A percentile compares a stretch with the other conserved stretches of the same genome.
Conservation (phyloP, 2,888 invertebrate genomes). For the Empis livida region DNA sequence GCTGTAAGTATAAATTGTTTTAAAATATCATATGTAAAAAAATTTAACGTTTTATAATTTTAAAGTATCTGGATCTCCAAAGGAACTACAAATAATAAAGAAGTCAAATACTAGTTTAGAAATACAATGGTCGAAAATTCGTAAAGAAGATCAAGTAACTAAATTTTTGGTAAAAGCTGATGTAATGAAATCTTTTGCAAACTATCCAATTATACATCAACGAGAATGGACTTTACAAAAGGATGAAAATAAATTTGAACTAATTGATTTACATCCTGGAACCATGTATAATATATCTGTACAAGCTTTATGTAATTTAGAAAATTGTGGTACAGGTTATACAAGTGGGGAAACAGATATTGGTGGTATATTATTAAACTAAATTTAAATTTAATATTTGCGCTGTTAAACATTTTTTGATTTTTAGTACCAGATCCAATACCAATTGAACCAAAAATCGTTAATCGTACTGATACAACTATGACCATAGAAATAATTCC, state of each 20-base stretch:
- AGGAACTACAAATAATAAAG: slow-evolving; percentile 43
- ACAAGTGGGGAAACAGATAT: slow-evolving; percentile 54
- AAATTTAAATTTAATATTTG: background rate
- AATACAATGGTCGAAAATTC: slow-evolving; percentile 45
- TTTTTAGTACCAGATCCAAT: slow-evolving; percentile 47
- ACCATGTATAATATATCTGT: slow-evolving; percentile 63
- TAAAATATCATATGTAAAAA: background rate
- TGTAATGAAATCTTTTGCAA: slow-evolving; percentile 45
- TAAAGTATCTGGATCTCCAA: slow-evolving; percentile 56
- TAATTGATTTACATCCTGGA: slow-evolving; percentile 57
- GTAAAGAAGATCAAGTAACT: slow-evolving; percentile 40
- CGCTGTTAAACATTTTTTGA: background rate
- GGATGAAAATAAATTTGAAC: slow-evolving; percentile 42
- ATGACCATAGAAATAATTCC: slow-evolving; percentile 55
- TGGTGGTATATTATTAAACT: slow-evolving; percentile 30
- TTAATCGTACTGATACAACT: slow-evolving; percentile 45
- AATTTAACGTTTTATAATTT: background rate
- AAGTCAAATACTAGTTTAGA: slow-evolving; percentile 49
- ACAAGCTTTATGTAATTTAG: slow-evolving; percentile 47
- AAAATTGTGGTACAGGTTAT: slow-evolving; percentile 43
- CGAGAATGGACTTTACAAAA: slow-evolving; percentile 47
- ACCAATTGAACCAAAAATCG: slow-evolving; percentile 53
- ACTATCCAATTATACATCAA: slow-evolving; percentile 36
- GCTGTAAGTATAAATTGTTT: slow-evolving; percentile 17
- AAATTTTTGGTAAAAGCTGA: slow-evolving; percentile 44